phyloP scores from a whole-genome alignment of 2,113 vertebrate species.

The Pachycephala philippinensis region DNA sequence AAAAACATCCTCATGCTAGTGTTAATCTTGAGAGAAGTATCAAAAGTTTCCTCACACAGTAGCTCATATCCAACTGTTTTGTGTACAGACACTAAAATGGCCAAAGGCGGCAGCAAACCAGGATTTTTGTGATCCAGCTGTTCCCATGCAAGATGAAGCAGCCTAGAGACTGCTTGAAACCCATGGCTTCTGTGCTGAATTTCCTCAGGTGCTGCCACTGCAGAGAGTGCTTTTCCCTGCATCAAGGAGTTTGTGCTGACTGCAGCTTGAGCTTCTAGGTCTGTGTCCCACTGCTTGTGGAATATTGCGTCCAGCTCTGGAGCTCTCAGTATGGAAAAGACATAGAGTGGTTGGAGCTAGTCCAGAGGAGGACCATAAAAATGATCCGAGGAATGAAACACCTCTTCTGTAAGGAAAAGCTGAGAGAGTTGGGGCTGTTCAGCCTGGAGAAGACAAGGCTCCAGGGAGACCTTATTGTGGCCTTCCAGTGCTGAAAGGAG shows the following conservation, averaged over 20 bases:
- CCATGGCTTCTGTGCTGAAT: not conserved
- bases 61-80: not conserved
- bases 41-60: not conserved
- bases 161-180: not conserved
- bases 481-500: not conserved
- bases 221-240: not conserved
- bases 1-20: not conserved
- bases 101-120: accelerated
- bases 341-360: not conserved
- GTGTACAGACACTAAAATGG: not conserved
- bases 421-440: not conserved
- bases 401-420: not conserved
- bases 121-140: not conserved
- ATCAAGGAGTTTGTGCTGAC: not conserved
- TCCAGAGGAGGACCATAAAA: not conserved
- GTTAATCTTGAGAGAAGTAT: not conserved
- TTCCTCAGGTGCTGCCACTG: not conserved
- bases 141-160: not conserved
- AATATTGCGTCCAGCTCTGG: not conserved
- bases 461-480: not conserved
- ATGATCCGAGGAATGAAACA: not conserved
- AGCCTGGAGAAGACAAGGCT: not conserved
- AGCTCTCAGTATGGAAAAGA: not conserved
- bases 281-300: not conserved
- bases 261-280: not conserved